Evolutionary conservation across 2,888 invertebrate species (phyloP), one percentile per base, ranked within the genome.

Genomic region (Eristalis arbustorum): DNA sequence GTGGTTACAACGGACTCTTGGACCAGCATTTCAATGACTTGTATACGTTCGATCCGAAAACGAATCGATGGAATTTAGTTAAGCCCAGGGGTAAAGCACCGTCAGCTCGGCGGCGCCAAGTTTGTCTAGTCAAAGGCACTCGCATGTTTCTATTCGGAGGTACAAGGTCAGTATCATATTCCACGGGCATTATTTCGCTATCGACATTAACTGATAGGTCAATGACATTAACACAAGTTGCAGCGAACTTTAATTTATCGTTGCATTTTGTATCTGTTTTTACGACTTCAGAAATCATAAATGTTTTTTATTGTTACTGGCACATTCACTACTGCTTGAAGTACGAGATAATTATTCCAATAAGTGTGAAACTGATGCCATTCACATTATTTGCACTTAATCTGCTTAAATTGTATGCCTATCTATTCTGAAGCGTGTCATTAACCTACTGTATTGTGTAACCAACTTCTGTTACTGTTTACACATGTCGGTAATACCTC

Each of bases 141-240:
- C 94, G 95, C 90, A 94, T 98, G 89, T 98, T 95, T 92, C 93
- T 98, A 76, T 98, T 98, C 93, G 98, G 98, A 64, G 98, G 98
- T 57, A 98, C 98, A 76, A 98, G 97, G 96, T 96, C 89, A 79
- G 42, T 18, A 18, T 13, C 42, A 6, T 14, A 8, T 10, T 34
- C 31, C 4, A 76, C 11, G 18, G 4, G 10, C 0, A 18, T 31
- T 57, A n/a, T 18, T n/a, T n/a, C 42, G 6, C 3, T 42, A 42
- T 14, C 40, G 14, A 4, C 14, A 42, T 40, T 59, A 59, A 59
- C 0, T 59, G 11, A 4, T 31, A 31, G 31, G 31, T 8, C 31
- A 31, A 3, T 31, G 6, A 4, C 6, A 57, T 8, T 22, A 2
- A 59, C 18, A 22, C 8, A 14, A 61, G 28, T 28, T 61, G 28